phyloP scores from a whole-genome alignment of 2,888 invertebrate genomes.

The Temnothorax ravouxi region DNA sequence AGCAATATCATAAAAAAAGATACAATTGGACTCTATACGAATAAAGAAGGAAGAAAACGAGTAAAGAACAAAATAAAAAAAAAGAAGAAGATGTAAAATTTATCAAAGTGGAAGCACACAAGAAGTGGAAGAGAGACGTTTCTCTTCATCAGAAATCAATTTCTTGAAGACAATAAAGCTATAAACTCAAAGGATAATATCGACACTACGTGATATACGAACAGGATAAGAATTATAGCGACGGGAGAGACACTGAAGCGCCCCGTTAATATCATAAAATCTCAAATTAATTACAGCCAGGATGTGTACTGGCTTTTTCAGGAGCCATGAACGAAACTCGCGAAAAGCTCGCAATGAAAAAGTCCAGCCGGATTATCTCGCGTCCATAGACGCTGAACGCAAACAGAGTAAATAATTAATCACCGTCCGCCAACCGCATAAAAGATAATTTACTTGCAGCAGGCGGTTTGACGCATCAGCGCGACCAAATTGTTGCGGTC shows the following conservation, averaged over 20 bases:
- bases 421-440: conserved; percentile 31
- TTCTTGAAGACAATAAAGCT: conserved; percentile 67
- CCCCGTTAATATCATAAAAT: conserved; percentile 29
- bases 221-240: conserved; percentile 39
- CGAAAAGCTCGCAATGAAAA: conserved; percentile 36
- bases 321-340: conserved; percentile 2
- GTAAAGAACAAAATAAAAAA: conserved; percentile 41
- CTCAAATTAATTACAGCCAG: conserved; percentile 34
- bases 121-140: conserved; percentile 48
- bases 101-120: conserved; percentile 42
- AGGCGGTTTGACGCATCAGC: not conserved
- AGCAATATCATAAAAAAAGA: conserved; percentile 22
- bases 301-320: conserved; percentile 26
- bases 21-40: conserved; percentile 51
- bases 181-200: conserved; percentile 64
- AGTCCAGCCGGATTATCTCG: conserved; percentile 45
- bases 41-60: not conserved
- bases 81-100: conserved; percentile 61
- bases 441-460: conserved; percentile 46
- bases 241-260: not conserved
- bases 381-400: not conserved
- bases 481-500: not conserved
- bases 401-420: conserved; percentile 50
- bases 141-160: conserved; percentile 62
- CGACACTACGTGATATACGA: conserved; percentile 61